Conservation (phyloP, 2,888 invertebrate genomes). For the Paralinhomoeus sp. region DNA sequence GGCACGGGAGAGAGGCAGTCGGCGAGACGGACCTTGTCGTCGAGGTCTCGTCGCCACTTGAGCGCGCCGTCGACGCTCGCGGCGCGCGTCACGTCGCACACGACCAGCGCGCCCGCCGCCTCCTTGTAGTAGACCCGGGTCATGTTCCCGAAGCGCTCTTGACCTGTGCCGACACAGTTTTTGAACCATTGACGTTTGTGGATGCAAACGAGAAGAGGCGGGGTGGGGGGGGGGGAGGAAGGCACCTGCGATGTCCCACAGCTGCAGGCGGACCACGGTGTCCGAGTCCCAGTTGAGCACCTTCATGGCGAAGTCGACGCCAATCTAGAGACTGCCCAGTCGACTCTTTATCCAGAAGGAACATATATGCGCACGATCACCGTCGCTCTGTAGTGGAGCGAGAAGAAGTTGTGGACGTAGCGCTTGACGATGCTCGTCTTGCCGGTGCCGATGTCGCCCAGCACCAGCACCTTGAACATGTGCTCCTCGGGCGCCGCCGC, state of each 20-base stretch:
- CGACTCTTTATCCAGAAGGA: no score
- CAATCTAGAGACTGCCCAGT: conserved; percentile 44
- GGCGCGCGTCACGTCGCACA: conserved; percentile 72
- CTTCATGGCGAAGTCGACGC: conserved; percentile 93
- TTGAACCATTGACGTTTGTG: no score
- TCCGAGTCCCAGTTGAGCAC: conserved; percentile 84
- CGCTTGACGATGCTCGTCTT: conserved; percentile 97
- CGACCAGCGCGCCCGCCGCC: conserved; percentile 71
- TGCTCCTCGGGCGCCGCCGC: conserved; percentile 44
- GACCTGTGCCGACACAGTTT: conserved; percentile 46
- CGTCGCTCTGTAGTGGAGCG: conserved; percentile 94
- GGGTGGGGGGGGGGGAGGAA: no score
- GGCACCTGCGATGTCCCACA: conserved; percentile 92
- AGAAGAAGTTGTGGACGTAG: conserved; percentile 96
- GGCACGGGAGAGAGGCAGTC: conserved; percentile 85
- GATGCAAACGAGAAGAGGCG: no score
- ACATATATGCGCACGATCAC: no score
- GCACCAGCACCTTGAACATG: conserved; percentile 88
- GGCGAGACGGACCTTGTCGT: conserved; percentile 75
- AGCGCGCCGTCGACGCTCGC: conserved; percentile 36
- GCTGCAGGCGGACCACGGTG: conserved; percentile 69
- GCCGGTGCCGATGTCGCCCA: conserved; percentile 82
- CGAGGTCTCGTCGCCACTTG: conserved; percentile 86
- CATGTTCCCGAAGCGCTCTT: conserved; percentile 95
- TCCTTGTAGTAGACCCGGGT: conserved; percentile 97